Conservation (phyloP, 2,888 invertebrate species). For the Protodeltote pygarga region DNA sequence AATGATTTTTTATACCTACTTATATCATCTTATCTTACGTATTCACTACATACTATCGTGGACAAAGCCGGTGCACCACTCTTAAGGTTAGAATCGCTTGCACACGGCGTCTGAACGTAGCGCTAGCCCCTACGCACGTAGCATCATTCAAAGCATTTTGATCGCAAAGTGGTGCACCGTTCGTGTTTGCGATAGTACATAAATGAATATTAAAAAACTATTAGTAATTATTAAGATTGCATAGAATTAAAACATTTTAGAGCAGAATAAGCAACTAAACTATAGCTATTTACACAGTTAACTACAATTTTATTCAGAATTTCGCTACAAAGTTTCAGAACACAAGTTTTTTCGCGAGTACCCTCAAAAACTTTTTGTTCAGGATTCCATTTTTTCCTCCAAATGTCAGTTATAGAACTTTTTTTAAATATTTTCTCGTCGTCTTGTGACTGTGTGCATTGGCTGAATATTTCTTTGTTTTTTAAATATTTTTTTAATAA, state of each 20-base stretch:
- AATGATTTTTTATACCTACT: no score
- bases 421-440: slow-evolving; percentile 58
- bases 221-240: slow-evolving; percentile 64
- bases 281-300: slow-evolving; percentile 68
- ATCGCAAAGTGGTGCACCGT: no score
- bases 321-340: slow-evolving; percentile 60
- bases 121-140: no score
- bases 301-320: slow-evolving; percentile 73
- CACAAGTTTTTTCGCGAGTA: slow-evolving; percentile 56
- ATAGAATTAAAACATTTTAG: slow-evolving; percentile 77
- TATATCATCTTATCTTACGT: no score
- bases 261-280: slow-evolving; percentile 71
- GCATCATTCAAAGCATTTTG: no score
- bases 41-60: no score
- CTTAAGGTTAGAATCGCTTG: no score
- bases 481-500: slow-evolving; percentile 61
- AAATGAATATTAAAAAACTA: no score
- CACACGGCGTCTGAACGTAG: no score
- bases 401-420: slow-evolving; percentile 69
- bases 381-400: slow-evolving; percentile 76
- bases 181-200: no score
- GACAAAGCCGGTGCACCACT: no score
- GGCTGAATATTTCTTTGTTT: slow-evolving; percentile 39
- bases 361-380: slow-evolving; percentile 50
- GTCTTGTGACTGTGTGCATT: slow-evolving; percentile 56